Conservation (phyloP, 2,888 invertebrate genomes). For the Tinea pellionella region DNA sequence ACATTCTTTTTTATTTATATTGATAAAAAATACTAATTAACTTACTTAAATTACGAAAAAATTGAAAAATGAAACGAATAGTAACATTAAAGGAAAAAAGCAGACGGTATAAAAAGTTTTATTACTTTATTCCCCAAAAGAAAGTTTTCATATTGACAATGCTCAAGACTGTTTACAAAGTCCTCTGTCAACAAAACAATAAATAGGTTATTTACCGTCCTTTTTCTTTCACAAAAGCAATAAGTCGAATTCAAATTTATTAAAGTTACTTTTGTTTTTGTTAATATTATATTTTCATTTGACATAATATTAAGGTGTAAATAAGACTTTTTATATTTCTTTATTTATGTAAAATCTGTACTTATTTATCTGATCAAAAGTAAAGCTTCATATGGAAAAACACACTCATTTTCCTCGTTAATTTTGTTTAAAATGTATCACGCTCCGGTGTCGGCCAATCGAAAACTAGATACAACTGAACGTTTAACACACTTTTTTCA, state of each 20-base stretch:
- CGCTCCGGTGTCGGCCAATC: background rate
- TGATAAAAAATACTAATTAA: background rate
- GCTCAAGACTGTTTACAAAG: background rate
- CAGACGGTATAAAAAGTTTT: background rate
- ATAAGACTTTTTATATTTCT: too few relatives aligned
- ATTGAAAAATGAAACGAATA: background rate
- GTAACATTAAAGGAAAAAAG: background rate
- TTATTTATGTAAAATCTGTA: background rate
- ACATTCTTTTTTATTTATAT: too few relatives aligned
- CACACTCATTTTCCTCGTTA: background rate
- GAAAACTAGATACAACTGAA: background rate
- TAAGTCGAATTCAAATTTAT: background rate
- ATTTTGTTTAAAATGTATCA: background rate
- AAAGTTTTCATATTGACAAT: background rate
- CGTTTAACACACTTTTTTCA: background rate
- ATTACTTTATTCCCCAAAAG: background rate
- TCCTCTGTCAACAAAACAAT: background rate
- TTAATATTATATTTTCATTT: too few relatives aligned
- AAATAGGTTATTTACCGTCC: background rate
- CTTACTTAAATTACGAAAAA: background rate
- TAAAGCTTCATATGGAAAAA: background rate
- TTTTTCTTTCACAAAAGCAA: background rate
- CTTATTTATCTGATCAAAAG: background rate
- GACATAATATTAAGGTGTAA: too few relatives aligned
- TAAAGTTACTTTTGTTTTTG: background rate